These are phyloP conservation scores for Sturnira hondurensis DNA, from an alignment of 2,113 vertebrate species.

Conservation along the genomic window DNA sequence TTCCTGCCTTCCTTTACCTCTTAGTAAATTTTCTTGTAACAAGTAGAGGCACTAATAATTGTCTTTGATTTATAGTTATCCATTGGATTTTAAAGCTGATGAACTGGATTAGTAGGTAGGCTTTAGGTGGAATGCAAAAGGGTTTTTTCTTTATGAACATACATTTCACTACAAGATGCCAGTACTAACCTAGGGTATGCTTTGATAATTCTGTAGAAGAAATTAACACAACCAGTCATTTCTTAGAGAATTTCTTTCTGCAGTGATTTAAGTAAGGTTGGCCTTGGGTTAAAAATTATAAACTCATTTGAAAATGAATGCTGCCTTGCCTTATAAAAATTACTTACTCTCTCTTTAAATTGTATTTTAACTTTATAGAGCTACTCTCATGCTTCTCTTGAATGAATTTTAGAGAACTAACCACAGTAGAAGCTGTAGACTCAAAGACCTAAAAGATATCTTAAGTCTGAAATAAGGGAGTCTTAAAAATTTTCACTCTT, in stretches of 20 bases:
- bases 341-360: neutral
- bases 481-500: neutral
- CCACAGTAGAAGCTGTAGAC: neutral
- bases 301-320: slow-evolving; percentile 42
- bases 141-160: neutral
- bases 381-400: neutral
- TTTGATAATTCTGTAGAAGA: slow-evolving; percentile 30
- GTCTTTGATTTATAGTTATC: neutral
- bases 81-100: neutral
- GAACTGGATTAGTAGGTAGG: neutral
- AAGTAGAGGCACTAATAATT: neutral
- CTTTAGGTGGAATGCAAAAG: neutral
- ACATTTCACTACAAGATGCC: neutral
- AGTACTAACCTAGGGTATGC: neutral
- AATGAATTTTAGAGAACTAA: slow-evolving; percentile 18
- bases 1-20: neutral
- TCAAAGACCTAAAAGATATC: neutral
- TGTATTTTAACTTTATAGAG: slow-evolving; percentile 20
- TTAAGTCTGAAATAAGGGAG: neutral
- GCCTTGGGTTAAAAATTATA: slow-evolving; percentile 49
- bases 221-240: slow-evolving; percentile 1
- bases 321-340: slow-evolving; percentile 33
- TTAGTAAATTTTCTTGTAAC: slow-evolving; percentile 14
- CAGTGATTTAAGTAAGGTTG: slow-evolving; percentile 12
- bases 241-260: neutral